A percentile compares a stretch with the other conserved stretches of the same genome.
These are phyloP conservation scores for Drosophila quinaria DNA, from an alignment of 2,888 invertebrate species.

Conservation along the genomic window DNA sequence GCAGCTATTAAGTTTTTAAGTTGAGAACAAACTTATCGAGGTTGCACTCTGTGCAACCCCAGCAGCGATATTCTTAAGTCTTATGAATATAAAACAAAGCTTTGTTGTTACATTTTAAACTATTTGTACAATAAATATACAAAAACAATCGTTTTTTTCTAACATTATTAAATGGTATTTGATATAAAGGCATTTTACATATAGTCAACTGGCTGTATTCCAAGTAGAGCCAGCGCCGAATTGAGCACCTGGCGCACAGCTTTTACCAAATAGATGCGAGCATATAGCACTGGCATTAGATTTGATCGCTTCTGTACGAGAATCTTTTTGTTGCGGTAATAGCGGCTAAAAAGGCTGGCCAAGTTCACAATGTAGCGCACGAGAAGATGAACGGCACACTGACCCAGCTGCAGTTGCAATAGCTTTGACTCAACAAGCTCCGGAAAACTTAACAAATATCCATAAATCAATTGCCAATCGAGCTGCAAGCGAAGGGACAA, in stretches of 20 bases:
- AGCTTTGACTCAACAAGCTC: slow-evolving; percentile 87
- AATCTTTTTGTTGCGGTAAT: slow-evolving; percentile 90
- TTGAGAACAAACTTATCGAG: slow-evolving; percentile 1
- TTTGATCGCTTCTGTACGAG: slow-evolving; percentile 90
- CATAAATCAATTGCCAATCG: slow-evolving; percentile 91
- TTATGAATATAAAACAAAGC: slow-evolving; percentile 4
- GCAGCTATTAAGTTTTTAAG: not conserved
- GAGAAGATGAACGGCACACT: slow-evolving; percentile 88
- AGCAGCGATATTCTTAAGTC: not conserved
- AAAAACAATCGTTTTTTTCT: not conserved
- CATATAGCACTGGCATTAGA: slow-evolving; percentile 89
- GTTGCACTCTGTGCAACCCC: not conserved
- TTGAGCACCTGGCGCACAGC: slow-evolving; percentile 89
- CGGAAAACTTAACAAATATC: slow-evolving; percentile 89
- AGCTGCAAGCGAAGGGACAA: slow-evolving; percentile 87
- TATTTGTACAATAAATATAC: slow-evolving; percentile 33
- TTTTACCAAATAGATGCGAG: slow-evolving; percentile 90
- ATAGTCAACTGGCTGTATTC: slow-evolving; percentile 89
- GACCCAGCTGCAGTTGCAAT: slow-evolving; percentile 86
- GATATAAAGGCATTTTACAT: slow-evolving; percentile 86
- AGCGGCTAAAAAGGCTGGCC: slow-evolving; percentile 90
- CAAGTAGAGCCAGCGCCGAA: slow-evolving; percentile 88
- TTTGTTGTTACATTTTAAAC: slow-evolving; percentile 28
- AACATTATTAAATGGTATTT: not conserved
- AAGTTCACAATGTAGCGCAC: slow-evolving; percentile 89